Conservation (phyloP, 92 coral and sea anemone genomes). For the Heliopora coerulea region DNA sequence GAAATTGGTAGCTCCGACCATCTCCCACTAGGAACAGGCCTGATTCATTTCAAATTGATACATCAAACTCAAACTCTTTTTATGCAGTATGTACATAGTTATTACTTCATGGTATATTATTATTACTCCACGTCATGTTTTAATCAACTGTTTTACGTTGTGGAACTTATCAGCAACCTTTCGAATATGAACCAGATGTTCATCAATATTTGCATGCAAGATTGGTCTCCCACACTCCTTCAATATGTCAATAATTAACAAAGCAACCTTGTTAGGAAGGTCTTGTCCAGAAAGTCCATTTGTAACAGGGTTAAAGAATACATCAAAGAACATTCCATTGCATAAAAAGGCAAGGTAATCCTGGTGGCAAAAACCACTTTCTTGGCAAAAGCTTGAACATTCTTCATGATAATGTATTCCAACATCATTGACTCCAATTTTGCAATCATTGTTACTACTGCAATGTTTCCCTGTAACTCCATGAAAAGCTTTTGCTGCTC, state of each 20-base stretch:
- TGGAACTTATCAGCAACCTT: background rate
- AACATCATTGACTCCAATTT: background rate
- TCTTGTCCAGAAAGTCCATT: conserved; percentile 13
- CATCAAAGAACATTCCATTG: conserved; percentile 3
- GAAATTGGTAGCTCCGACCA: too few species aligned
- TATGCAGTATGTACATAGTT: too few species aligned
- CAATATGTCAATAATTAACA: background rate
- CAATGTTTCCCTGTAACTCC: background rate
- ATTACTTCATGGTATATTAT: too few species aligned
- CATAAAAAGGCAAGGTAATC: conserved; percentile 1
- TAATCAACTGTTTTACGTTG: background rate
- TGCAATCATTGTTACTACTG: background rate
- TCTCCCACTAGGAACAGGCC: too few species aligned
- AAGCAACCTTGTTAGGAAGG: background rate
- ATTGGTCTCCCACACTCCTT: background rate
- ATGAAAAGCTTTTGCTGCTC: background rate
- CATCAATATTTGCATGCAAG: background rate
- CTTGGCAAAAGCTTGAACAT: background rate
- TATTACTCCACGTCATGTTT: too few species aligned
- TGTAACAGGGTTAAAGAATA: conserved; percentile 1
- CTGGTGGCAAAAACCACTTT: background rate
- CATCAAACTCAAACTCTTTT: too few species aligned
- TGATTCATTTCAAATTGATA: too few species aligned
- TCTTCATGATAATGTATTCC: background rate
- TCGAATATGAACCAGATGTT: background rate